phyloP scores from a whole-genome alignment of 64 coral and sea anemone species.

The Acropora yongei region DNA sequence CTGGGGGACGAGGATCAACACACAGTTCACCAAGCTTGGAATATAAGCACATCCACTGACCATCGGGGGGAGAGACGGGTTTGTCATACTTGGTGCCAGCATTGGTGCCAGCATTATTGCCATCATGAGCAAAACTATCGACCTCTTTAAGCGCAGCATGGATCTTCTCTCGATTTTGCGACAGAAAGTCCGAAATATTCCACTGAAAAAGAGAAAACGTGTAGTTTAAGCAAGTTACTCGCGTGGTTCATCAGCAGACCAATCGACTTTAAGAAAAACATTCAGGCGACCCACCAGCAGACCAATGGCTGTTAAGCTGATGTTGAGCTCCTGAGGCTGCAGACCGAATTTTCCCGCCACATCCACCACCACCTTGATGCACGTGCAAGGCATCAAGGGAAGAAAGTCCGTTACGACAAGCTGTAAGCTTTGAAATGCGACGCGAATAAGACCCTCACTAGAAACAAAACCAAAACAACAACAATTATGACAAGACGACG shows the following conservation, averaged over 20 bases:
- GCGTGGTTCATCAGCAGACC: too few species aligned
- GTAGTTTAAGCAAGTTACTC: too few species aligned
- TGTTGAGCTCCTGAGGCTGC: slow-evolving; percentile 96
- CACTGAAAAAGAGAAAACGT: slow-evolving; percentile 58
- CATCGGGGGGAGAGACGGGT: slow-evolving; percentile 81
- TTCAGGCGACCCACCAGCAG: slow-evolving; percentile 76
- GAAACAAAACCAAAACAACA: not conserved
- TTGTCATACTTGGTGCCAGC: slow-evolving; percentile 81
- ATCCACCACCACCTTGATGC: slow-evolving; percentile 94
- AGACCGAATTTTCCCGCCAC: slow-evolving; percentile 97
- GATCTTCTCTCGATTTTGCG: slow-evolving; percentile 87
- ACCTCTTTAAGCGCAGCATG: slow-evolving; percentile 64
- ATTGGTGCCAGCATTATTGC: slow-evolving; percentile 46
- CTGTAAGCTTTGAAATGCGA: slow-evolving; percentile 96
- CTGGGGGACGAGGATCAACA: slow-evolving; percentile 92
- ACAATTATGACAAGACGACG: not conserved
- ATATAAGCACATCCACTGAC: slow-evolving; percentile 99
- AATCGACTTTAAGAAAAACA: not conserved
- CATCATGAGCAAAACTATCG: slow-evolving; percentile 50
- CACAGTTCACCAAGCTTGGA: slow-evolving; percentile 96
- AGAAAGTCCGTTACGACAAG: slow-evolving; percentile 96
- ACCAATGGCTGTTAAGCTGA: slow-evolving; percentile 98
- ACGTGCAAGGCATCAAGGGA: slow-evolving; percentile 92
- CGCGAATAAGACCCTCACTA: slow-evolving; percentile 93
- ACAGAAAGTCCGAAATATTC: slow-evolving; percentile 97